A percentile compares a stretch with the other conserved stretches of the same genome.
phyloP scores from a whole-genome alignment of 2,797 vertebrate species.

The Semotilus atromaculatus region DNA sequence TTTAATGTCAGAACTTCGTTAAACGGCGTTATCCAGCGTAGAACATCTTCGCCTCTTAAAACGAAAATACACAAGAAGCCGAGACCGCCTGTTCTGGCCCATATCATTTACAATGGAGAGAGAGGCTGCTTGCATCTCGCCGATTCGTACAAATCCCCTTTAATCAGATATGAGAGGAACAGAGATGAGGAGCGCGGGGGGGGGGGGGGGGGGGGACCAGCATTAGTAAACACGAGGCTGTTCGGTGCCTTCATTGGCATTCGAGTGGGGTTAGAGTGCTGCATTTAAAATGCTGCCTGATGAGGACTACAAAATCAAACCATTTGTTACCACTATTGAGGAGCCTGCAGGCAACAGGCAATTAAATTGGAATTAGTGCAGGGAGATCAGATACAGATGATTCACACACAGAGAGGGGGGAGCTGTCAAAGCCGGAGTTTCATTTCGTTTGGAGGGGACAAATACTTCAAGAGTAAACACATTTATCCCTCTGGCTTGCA shows the following conservation, averaged over 20 bases:
- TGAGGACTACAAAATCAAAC: constrained; percentile 99
- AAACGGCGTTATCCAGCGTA: neutral
- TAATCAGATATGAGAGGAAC: constrained; percentile 98
- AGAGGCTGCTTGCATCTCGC: constrained; percentile 86
- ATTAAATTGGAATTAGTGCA: constrained; percentile 99
- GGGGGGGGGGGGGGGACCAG: constrained; percentile 88
- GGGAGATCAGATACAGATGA: constrained; percentile 85
- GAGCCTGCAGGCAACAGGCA: constrained; percentile 99
- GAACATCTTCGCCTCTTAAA: constrained; percentile 32
- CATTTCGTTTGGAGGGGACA: constrained; percentile 80
- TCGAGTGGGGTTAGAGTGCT: constrained; percentile 99
- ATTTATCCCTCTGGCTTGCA: constrained; percentile 44
- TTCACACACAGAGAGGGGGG: constrained; percentile 81
- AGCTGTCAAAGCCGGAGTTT: constrained; percentile 81
- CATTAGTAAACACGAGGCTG: constrained; percentile 99
- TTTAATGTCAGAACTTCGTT: constrained; percentile 21
- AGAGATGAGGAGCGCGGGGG: constrained; percentile 84
- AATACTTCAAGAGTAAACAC: constrained; percentile 68
- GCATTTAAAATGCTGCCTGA: constrained; percentile 99
- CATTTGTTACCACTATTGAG: constrained; percentile 99
- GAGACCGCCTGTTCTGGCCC: constrained; percentile 65
- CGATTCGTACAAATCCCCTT: constrained; percentile 93
- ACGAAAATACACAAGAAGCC: constrained; percentile 40
- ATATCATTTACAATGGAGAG: constrained; percentile 91
- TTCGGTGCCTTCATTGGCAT: constrained; percentile 99